A percentile compares a stretch with the other conserved stretches of the same genome.
Conservation (phyloP, 2,888 invertebrate species). For the Melinopterus prodromus region DNA sequence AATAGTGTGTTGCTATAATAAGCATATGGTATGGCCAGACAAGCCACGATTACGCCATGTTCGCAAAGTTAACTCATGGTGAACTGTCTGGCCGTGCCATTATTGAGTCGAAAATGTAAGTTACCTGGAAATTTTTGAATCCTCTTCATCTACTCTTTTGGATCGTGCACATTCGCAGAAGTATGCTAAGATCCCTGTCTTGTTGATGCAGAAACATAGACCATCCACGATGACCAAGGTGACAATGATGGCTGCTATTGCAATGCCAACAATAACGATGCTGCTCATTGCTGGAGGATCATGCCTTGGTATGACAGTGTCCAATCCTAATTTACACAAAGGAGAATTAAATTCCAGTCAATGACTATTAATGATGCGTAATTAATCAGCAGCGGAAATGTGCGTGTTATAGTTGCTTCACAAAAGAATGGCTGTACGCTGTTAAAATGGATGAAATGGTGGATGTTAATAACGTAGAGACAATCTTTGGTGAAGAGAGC, state of each 20-base stretch:
- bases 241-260: constrained; percentile 81
- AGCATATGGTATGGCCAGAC: too few species aligned
- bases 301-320: constrained; percentile 51
- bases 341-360: constrained; percentile 6
- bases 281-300: constrained; percentile 69
- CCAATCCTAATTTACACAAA: constrained; percentile 47
- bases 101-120: not conserved
- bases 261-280: constrained; percentile 84
- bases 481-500: constrained; percentile 12
- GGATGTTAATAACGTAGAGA: constrained; percentile 15
- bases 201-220: constrained; percentile 74
- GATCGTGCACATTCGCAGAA: constrained; percentile 70
- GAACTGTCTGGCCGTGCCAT: too few species aligned
- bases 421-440: not conserved
- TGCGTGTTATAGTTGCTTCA: not conserved
- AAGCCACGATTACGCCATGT: too few species aligned
- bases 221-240: constrained; percentile 87
- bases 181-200: constrained; percentile 74
- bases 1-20: too few species aligned
- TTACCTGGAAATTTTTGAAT: constrained; percentile 87
- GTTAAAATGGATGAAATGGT: constrained; percentile 5
- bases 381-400: constrained; percentile 16
- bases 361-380: not conserved
- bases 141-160: constrained; percentile 80
- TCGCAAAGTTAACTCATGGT: too few species aligned